phyloP scores from a whole-genome alignment of 2,888 invertebrate genomes.

The Erpobdella octoculata region DNA sequence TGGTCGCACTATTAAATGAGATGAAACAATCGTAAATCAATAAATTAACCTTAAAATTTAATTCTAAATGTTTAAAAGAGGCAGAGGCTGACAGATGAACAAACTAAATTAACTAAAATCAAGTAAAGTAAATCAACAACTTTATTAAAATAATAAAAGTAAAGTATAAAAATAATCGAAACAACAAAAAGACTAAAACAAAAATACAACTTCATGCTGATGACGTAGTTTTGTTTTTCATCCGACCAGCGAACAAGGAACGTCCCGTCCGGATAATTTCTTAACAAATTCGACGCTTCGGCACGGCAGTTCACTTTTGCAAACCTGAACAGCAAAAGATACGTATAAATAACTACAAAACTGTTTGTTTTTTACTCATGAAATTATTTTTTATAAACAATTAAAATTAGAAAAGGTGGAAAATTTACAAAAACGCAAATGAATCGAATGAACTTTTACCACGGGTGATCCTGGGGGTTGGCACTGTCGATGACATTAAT shows the following conservation, averaged over 20 bases:
- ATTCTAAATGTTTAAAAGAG: too few species aligned
- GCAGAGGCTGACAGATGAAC: too few species aligned
- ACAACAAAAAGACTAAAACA: background rate
- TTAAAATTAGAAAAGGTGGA: too few species aligned
- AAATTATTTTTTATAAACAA: background rate
- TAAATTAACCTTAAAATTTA: background rate
- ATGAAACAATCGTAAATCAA: background rate
- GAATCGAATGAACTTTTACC: too few species aligned
- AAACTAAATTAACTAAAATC: too few species aligned
- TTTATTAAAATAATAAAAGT: too few species aligned
- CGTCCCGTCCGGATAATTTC: background rate
- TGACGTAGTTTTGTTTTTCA: background rate
- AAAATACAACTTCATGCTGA: background rate
- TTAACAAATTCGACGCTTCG: too few species aligned
- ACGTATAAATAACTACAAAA: background rate
- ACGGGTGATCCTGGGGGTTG: too few species aligned
- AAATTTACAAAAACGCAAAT: too few species aligned
- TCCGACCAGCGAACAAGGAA: background rate
- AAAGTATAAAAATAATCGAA: background rate
- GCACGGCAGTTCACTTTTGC: too few species aligned
- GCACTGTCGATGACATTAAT: too few species aligned
- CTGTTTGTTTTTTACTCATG: background rate
- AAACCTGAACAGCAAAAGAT: background rate
- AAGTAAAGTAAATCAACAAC: too few species aligned
- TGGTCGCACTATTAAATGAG: background rate